phyloP scores from a whole-genome alignment of 2,113 vertebrate genomes.

The Addax nasomaculatus region DNA sequence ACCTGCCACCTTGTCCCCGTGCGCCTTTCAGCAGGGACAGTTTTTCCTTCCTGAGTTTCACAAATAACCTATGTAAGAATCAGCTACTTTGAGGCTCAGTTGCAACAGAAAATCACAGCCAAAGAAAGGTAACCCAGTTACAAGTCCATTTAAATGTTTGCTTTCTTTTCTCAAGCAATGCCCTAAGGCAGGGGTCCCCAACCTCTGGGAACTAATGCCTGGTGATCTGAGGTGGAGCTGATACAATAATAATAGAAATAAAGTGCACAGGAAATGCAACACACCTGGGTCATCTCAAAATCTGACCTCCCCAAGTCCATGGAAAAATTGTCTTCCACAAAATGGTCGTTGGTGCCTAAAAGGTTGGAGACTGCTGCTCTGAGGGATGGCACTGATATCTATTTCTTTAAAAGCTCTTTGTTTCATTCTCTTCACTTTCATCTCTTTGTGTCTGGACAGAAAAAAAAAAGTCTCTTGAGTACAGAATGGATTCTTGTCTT shows the following conservation, averaged over 20 bases:
- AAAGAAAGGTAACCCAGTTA: neutral
- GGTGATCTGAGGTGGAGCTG: neutral
- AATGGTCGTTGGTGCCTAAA: neutral
- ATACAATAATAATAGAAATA: neutral
- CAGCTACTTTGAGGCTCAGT: neutral
- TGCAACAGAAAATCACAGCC: neutral
- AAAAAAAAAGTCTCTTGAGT: neutral
- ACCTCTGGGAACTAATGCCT: neutral
- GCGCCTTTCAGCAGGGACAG: rapidly evolving
- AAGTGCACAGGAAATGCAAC: neutral
- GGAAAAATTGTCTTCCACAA: neutral
- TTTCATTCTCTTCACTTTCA: neutral
- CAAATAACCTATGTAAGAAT: neutral
- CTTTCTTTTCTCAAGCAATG: neutral
- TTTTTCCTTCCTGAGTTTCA: neutral
- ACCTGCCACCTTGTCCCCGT: neutral
- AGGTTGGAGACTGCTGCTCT: neutral
- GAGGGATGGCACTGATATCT: neutral
- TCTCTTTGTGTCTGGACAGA: neutral
- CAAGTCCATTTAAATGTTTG: neutral
- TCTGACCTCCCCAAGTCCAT: neutral
- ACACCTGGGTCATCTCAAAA: neutral
- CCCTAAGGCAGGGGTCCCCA: neutral
- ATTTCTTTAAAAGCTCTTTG: neutral
- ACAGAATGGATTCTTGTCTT: neutral